Percentiles rank a stretch among this genome's conserved stretches.
Conservation (phyloP, 2,888 invertebrate species). For the Nomada flava region DNA sequence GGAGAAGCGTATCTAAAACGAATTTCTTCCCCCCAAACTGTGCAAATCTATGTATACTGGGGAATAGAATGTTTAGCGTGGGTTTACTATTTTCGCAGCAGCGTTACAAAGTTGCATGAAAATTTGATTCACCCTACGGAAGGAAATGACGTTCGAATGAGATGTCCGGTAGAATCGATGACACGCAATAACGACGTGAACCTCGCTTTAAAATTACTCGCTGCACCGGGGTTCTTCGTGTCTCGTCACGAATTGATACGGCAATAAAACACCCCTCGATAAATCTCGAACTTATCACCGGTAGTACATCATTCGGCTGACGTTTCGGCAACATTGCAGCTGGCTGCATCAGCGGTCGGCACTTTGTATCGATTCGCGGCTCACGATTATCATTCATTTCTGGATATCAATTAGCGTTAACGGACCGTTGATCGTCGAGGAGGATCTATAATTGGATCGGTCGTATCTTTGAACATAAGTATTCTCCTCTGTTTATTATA, state of each 20-base stretch:
- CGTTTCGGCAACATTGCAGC: neutral
- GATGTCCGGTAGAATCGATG: neutral
- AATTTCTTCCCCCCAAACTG: neutral
- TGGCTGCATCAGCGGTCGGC: neutral
- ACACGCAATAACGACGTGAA: neutral
- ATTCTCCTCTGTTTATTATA: neutral
- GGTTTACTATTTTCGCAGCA: neutral
- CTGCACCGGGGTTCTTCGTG: neutral
- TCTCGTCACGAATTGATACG: neutral
- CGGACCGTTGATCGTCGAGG: conserved; percentile 11
- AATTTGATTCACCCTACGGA: neutral
- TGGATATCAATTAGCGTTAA: conserved; percentile 4
- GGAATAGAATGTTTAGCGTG: neutral
- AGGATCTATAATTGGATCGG: conserved; percentile 16
- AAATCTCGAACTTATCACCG: conserved; percentile 5
- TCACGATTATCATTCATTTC: conserved; percentile 24
- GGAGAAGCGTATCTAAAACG: neutral
- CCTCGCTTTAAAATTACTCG: conserved; percentile 7
- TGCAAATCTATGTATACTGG: neutral
- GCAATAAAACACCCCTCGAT: neutral
- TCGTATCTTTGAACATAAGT: conserved; percentile 11
- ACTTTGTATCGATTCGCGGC: neutral
- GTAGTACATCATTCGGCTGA: conserved; percentile 1
- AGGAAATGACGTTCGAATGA: conserved; percentile 14
- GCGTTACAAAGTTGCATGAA: conserved; percentile 3